A percentile compares a stretch with the other conserved stretches of the same genome.
Conservation (phyloP, 37 sponge, comb jelly and placozoan species). For the Amphimedon queenslandica region DNA sequence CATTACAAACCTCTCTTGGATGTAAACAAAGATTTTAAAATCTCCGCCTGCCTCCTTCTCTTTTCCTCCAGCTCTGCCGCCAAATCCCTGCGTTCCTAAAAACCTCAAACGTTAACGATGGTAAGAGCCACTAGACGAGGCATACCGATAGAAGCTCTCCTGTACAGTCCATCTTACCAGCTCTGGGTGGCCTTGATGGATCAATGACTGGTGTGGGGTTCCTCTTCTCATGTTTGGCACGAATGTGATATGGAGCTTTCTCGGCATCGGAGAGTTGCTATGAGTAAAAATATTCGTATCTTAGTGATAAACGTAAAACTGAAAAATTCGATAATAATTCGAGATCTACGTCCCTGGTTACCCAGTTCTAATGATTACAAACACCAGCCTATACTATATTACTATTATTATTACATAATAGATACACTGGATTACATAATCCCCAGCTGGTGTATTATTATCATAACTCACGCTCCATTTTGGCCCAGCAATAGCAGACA, state of each 20-base stretch:
- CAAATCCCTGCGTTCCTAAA: conserved; percentile 32
- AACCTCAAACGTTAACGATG: neutral
- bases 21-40: neutral
- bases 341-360: too few species aligned
- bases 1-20: neutral
- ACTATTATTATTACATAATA: too few species aligned
- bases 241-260: conserved; percentile 28
- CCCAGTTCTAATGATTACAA: too few species aligned
- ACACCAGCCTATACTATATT: too few species aligned
- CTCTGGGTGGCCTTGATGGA: neutral
- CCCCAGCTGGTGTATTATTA: too few species aligned
- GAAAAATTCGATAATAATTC: too few species aligned
- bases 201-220: neutral
- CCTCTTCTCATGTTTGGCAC: conserved; percentile 57
- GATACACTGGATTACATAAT: too few species aligned
- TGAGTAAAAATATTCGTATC: too few species aligned
- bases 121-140: neutral
- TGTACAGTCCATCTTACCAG: conserved; percentile 44
- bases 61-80: conserved; percentile 24
- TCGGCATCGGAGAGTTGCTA: conserved; percentile 52
- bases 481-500: conserved; percentile 63
- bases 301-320: too few species aligned
- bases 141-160: conserved; percentile 66
- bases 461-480: conserved; percentile 50
- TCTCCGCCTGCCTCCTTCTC: conserved; percentile 12